Base-by-base conservation (phyloP, 2,797 vertebrate genomes). In the Neosilurus mollespiculum region DNA sequence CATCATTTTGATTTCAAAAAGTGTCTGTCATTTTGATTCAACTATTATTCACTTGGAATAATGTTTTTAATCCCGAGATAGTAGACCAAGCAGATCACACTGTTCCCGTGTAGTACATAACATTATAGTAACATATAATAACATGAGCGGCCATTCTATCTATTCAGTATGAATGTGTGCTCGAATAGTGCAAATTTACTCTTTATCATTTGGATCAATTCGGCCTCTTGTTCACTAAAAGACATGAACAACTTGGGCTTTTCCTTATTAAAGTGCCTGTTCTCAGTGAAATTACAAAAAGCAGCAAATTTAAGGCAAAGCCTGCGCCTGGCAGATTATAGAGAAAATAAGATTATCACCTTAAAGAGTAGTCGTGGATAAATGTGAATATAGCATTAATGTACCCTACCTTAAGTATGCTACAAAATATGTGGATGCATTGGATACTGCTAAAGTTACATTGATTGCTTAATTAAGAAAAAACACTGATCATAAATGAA, bases 271-370 rank as follows among this genome's bases (percentile, higher is more conserved):
- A 85, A 84, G 84, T 82, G 84, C 76, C 70, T 30, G 0, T 49
- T 75, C 80, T 76, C 61, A 18, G 37, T 56, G 9, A 77, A 77
- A 67, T 77, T 61, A 77, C 51, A 82, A 82, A 65, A 82, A 78
- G 72, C 75, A 82, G 80, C 75, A 66, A 81, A 82, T 82, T 72
- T 85, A 82, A 85, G 84, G 81, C 84, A 85, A 82, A 70, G 73
- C 73, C 73, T 75, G n/a, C 20, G 18, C 67, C 16, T 54, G 83
- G 83, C 83, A 49, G 65, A 78, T 78, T 77, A 24, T 24, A 72
- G 51, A 58, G 18, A 77, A 56, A 73, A 37, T 75, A 64, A 58
- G n/a, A 49, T 66, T 43, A 9, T 66, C 22, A 80, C 20, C 56
- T 79, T 22, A 62, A 54, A 61, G 69, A 51, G 30, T 49, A 66